Evolutionary conservation across 2,113 vertebrate species (phyloP).

Genomic region (Cheilinus undulatus): DNA sequence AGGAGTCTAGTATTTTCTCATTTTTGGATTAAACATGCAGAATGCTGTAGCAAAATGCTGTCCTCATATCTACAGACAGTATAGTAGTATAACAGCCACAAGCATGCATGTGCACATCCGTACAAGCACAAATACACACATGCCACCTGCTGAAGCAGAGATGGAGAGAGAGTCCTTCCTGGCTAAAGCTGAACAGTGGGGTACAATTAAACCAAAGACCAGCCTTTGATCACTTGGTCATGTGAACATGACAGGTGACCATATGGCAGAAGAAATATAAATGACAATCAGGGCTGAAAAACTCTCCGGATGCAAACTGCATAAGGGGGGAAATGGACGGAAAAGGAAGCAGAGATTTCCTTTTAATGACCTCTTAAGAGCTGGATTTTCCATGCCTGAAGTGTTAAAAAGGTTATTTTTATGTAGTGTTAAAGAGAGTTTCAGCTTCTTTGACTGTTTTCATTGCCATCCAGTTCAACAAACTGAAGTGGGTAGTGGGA

Average conservation of each 20-base stretch:
- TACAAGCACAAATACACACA: conserved; percentile 54
- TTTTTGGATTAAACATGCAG: neutral
- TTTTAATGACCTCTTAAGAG: conserved; percentile 16
- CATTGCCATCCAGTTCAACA: conserved; percentile 9
- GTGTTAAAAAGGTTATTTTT: conserved; percentile 17
- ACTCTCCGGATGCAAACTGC: conserved; percentile 13
- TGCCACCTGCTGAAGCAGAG: conserved; percentile 93
- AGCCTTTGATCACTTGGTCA: conserved; percentile 93
- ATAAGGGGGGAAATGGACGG: neutral
- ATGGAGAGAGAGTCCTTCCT: conserved; percentile 88
- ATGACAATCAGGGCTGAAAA: conserved; percentile 77
- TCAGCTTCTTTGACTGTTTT: conserved; percentile 31
- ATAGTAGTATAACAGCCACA: neutral
- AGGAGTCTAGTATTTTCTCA: too few relatives aligned
- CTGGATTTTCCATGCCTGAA: conserved; percentile 36
- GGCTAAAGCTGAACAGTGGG: conserved; percentile 91
- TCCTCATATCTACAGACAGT: neutral
- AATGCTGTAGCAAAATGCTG: neutral
- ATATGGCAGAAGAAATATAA: conserved; percentile 89
- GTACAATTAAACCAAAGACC: conserved; percentile 93
- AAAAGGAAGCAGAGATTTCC: neutral
- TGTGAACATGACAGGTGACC: conserved; percentile 94
- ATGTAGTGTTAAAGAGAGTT: conserved; percentile 26
- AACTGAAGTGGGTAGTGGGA: conserved; percentile 13
- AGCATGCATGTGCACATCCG: conserved; percentile 49